These are phyloP conservation scores for Gymnogyps californianus DNA, from an alignment of 2,113 vertebrate species.

Conservation along the genomic window DNA sequence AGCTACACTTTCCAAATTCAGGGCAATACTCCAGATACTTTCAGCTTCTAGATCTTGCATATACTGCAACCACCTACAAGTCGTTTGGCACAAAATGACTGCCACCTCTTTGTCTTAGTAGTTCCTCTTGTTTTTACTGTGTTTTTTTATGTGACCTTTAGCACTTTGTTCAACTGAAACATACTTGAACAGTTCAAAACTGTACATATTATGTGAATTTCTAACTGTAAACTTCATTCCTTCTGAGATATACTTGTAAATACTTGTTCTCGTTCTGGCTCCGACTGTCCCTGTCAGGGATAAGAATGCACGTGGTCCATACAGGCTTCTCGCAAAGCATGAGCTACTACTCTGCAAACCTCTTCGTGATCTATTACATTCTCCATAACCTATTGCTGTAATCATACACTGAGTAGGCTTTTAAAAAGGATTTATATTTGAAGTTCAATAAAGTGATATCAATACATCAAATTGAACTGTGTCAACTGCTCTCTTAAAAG, in stretches of 20 bases:
- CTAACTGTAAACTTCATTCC: conserved; percentile 4
- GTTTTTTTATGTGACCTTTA: conserved; percentile 70
- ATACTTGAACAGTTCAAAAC: conserved; percentile 76
- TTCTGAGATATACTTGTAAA: conserved; percentile 65
- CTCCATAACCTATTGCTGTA: not conserved
- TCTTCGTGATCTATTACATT: not conserved
- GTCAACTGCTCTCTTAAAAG: not conserved
- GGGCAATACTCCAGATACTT: conserved; percentile 73
- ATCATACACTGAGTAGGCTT: not conserved
- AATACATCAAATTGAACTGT: not conserved
- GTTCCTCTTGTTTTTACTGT: conserved; percentile 43
- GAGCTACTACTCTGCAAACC: not conserved
- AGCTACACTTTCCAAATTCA: conserved; percentile 80
- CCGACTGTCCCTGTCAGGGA: not conserved
- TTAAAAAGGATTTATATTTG: conserved; percentile 16
- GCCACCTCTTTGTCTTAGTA: conserved; percentile 51
- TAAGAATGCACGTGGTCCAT: not conserved
- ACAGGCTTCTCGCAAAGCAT: not conserved
- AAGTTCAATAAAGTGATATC: conserved; percentile 49
- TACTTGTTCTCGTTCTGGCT: conserved; percentile 34
- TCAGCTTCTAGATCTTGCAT: conserved; percentile 77
- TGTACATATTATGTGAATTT: conserved; percentile 64
- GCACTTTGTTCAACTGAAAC: conserved; percentile 75
- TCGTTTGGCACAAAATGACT: not conserved
- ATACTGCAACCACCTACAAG: not conserved